Base-by-base conservation (phyloP, 2,797 vertebrate genomes). In the Morelia viridis region DNA sequence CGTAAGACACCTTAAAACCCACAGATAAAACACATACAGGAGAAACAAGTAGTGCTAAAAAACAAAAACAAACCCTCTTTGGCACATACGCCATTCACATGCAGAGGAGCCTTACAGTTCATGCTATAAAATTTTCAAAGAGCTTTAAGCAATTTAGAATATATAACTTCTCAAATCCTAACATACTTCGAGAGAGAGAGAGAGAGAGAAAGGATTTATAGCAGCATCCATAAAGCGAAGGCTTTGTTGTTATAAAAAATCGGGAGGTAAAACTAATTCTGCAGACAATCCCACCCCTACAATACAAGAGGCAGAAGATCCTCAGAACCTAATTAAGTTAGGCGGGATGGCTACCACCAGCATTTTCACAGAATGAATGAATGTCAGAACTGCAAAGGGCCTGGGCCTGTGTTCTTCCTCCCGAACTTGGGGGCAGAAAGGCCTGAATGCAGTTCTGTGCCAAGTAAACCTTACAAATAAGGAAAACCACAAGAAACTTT, bases 401-500 rank as follows among this genome's bases (percentile, higher is more conserved):
- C 89, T 94, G 58, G 11, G 17, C 13, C 94, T 76, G 93, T 94
- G 53, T 3, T 13, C 19, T 58, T n/a, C 1, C 60, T 0, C 87
- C 80, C 88, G 89, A 7, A 22, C 41, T 83, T 31, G 8, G 50
- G 7, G 50, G 50, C 19, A 24, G 50, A 88, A 94, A 93, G 90
- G 94, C 96, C 84, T 91, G 46, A 9, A 0, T 8, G 94, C 94
- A 94, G 11, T 93, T 35, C 95, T 1, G 57, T 91, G 93, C 64
- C 94, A 68, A 0, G 0, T 3, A 0, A 89, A 95, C 57, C 91
- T 89, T 90, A 94, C 89, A 92, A 76, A 93, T 0, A 0, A 80
- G 94, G 91, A 94, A 91, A 96, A 96, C 92, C 91, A 93, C 91
- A 68, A 91, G 22, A 97, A 97, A 90, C 94, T 97, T 95, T 98